Evolutionary conservation across 2,113 vertebrate species (phyloP).

Genomic region (Atrichornis clamosus): DNA sequence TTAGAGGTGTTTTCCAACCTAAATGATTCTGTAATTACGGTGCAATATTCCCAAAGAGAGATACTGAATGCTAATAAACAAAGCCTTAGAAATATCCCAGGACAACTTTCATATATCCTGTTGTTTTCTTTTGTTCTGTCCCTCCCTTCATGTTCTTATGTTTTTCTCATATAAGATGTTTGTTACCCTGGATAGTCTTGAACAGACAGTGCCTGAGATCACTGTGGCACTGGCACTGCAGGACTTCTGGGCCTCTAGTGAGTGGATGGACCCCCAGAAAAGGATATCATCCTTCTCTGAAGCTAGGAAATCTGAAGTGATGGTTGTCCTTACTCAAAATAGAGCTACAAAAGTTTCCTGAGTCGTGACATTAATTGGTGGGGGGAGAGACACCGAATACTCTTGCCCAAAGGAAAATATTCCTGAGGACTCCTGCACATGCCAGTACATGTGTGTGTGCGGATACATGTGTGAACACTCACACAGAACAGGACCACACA

Average conservation of each 20-base stretch:
- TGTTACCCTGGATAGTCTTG: not conserved
- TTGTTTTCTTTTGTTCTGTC: not conserved
- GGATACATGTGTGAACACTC: not conserved
- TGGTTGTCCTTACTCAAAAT: not conserved
- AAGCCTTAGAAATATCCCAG: not conserved
- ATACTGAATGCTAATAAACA: not conserved
- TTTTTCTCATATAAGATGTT: not conserved
- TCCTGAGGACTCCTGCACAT: not conserved
- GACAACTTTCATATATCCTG: accelerated
- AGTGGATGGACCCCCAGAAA: not conserved
- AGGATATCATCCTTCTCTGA: not conserved
- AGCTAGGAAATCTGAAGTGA: not conserved
- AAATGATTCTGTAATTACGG: not conserved
- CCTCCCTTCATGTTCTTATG: not conserved
- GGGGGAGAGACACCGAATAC: not conserved
- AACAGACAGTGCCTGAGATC: not conserved
- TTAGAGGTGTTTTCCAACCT: not conserved
- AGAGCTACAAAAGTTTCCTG: not conserved
- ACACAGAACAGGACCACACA: not conserved
- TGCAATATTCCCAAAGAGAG: not conserved
- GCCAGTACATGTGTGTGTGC: accelerated
- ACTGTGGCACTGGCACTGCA: not conserved
- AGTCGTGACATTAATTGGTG: not conserved
- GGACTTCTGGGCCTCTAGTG: not conserved
- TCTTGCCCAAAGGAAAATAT: not conserved